Percentiles rank a stretch among this genome's conserved stretches.
Conservation (phyloP, 2,113 vertebrate species). For the Chrysemys picta region DNA sequence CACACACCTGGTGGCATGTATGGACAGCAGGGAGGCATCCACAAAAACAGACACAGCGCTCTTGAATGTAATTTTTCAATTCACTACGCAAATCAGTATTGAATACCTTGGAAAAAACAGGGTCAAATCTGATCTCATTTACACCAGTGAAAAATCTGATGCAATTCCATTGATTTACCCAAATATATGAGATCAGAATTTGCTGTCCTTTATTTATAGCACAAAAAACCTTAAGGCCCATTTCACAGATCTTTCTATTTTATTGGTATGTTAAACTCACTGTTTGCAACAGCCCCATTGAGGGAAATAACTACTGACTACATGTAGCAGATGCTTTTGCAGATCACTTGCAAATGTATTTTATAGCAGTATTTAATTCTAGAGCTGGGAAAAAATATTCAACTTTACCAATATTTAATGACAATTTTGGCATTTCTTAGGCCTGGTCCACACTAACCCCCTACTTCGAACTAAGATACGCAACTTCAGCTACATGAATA, state of each 20-base stretch:
- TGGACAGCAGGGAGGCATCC: not conserved
- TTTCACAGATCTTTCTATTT: not conserved
- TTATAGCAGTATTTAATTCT: not conserved
- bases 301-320: not conserved
- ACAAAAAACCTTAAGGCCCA: not conserved
- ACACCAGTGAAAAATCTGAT: not conserved
- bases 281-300: not conserved
- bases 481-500: no score
- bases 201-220: not conserved
- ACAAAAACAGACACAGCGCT: not conserved
- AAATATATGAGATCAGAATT: not conserved
- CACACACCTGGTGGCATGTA: accelerated
- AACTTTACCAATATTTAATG: not conserved
- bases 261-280: not conserved
- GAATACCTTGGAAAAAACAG: not conserved
- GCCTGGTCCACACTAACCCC: not conserved
- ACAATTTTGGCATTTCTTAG: not conserved
- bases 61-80: not conserved
- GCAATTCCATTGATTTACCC: not conserved
- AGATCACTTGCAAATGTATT: not conserved
- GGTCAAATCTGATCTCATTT: not conserved
- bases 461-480: no score
- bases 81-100: not conserved
- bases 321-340: not conserved
- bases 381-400: not conserved